Conservation (phyloP, 2,888 invertebrate genomes). For the Himalopsyche japonica region DNA sequence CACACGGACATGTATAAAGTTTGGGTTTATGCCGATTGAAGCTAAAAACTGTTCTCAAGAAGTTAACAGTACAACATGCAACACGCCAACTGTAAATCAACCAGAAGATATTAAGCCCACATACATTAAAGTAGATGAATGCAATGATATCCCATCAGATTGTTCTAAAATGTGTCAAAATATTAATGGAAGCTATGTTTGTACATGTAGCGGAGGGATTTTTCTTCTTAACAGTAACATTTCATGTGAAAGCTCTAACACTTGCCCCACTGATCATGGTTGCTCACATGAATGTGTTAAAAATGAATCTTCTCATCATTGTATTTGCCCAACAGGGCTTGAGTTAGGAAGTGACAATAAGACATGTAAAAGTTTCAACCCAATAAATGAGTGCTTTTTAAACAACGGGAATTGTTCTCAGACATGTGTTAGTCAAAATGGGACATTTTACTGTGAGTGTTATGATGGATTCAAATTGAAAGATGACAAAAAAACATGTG, state of each 20-base stretch:
- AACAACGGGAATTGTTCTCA: constrained; percentile 45
- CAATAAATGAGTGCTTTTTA: constrained; percentile 50
- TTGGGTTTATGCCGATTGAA: constrained; percentile 45
- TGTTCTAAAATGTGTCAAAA: constrained; percentile 52
- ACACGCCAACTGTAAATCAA: not conserved
- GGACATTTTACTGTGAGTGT: constrained; percentile 26
- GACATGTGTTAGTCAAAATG: constrained; percentile 47
- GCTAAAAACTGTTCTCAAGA: not conserved
- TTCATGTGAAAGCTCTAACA: not conserved
- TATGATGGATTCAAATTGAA: constrained; percentile 20
- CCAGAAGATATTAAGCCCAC: not conserved
- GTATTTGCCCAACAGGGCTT: constrained; percentile 43
- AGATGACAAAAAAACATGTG: not conserved
- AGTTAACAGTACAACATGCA: not conserved
- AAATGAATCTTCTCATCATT: not conserved
- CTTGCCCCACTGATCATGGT: not conserved
- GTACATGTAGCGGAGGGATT: constrained; percentile 54
- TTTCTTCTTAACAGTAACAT: constrained; percentile 38
- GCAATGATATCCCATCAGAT: constrained; percentile 50
- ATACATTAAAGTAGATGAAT: constrained; percentile 58
- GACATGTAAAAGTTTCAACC: constrained; percentile 44
- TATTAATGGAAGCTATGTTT: constrained; percentile 54
- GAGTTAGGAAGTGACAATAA: constrained; percentile 44
- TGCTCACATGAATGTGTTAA: not conserved
- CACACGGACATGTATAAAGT: constrained; percentile 51